Evolutionary conservation across 2,888 invertebrate species (phyloP).

Genomic region (Mythimna pallens): DNA sequence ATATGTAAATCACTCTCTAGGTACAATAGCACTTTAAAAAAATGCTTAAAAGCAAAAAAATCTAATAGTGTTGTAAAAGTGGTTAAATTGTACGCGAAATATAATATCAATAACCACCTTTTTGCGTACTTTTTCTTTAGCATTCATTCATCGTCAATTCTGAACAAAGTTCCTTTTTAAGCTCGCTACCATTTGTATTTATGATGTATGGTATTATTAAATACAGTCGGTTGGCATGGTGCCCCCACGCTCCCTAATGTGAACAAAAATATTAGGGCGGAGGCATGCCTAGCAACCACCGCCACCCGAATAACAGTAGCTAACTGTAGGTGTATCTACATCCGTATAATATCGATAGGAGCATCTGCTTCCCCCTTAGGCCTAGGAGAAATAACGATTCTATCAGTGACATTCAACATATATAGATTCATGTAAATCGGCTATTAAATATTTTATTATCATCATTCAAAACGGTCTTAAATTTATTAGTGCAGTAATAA

Average conservation of each 20-base stretch:
- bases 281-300: conserved; percentile 64
- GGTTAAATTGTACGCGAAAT: not conserved
- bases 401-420: conserved; percentile 7
- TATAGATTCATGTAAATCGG: conserved; percentile 8
- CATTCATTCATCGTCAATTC: conserved; percentile 30
- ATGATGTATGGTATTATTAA: conserved; percentile 55
- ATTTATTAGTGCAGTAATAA: conserved; percentile 20
- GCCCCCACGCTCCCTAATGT: conserved; percentile 62
- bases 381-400: conserved; percentile 49
- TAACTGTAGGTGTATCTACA: conserved; percentile 50
- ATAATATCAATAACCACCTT: not conserved
- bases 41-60: not conserved
- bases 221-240: conserved; percentile 63
- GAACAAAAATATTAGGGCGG: conserved; percentile 66
- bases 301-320: conserved; percentile 57
- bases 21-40: not conserved
- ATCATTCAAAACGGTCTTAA: conserved; percentile 3
- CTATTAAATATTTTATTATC: conserved; percentile 26
- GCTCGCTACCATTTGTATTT: conserved; percentile 53
- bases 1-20: not conserved
- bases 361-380: conserved; percentile 46
- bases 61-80: not conserved
- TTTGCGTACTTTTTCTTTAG: conserved; percentile 10
- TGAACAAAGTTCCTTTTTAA: conserved; percentile 28
- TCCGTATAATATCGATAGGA: conserved; percentile 45